A percentile compares a stretch with the other conserved stretches of the same genome.
phyloP scores from a whole-genome alignment of 2,113 vertebrate species.

The Aptenodytes patagonicus region DNA sequence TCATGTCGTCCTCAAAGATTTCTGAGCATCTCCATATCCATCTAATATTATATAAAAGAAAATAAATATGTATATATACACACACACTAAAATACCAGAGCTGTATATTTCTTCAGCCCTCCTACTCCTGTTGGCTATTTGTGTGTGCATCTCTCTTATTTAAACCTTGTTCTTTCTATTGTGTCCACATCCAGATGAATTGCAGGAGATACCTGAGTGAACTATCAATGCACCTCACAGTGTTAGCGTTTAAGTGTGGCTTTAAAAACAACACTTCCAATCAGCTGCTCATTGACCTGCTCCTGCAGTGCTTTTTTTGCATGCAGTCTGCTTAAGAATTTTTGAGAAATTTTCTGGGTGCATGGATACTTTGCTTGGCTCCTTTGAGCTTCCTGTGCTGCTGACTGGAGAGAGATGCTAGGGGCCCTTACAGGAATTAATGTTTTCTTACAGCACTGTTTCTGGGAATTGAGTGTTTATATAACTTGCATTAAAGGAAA shows the following conservation, averaged over 20 bases:
- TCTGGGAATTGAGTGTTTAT: background rate
- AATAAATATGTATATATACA: background rate
- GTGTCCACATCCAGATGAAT: background rate
- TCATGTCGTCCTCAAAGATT: background rate
- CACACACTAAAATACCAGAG: background rate
- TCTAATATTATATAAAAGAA: background rate
- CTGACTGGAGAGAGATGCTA: background rate
- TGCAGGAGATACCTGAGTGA: background rate
- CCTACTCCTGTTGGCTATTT: background rate
- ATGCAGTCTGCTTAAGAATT: background rate
- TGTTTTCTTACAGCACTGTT: background rate
- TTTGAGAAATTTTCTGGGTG: background rate
- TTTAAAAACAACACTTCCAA: background rate
- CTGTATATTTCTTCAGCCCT: background rate
- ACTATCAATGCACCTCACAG: fast-evolving
- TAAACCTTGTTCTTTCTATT: background rate
- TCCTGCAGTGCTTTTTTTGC: background rate
- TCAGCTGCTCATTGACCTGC: background rate
- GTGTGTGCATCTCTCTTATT: background rate
- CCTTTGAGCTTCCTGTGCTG: background rate
- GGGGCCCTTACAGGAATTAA: background rate
- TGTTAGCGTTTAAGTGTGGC: background rate
- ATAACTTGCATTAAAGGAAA: background rate
- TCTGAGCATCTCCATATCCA: background rate
- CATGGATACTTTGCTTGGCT: background rate